Base-by-base conservation (phyloP, 2,113 vertebrate species). In the Phylloscopus trochilus region DNA sequence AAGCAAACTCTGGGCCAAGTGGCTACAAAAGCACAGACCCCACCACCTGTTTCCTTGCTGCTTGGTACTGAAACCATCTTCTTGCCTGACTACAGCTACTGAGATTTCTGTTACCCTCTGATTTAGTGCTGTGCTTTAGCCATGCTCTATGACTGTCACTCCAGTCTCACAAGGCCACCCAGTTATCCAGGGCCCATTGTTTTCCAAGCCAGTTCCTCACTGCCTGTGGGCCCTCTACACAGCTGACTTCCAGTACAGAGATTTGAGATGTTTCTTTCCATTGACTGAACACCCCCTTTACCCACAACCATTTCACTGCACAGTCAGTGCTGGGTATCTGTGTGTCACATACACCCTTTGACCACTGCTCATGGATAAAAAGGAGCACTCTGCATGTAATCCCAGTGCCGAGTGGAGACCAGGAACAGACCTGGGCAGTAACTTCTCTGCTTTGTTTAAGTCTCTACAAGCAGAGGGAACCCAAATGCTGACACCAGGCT, bases 251-350 rank as follows among this genome's bases (percentile, higher is more conserved):
- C n/a, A 39, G 26, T 6, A 24, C 6, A 7, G 63, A 15, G 43
- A 19, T 2, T 1, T 67, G 47, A 27, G 10, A n/a, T 3, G 17
- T 8, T 64, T 63, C 33, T 51, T 84, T 64, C 81, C 18, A 6
- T 15, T 63, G 62, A 51, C 17, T 39, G 10, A 12, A 43, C 6
- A 8, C 3, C 9, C 26, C 20, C 20, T 51, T 3, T 0, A 1
- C 24, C 33, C 2, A 2, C 39, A 33, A 28, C 39, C 12, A 8
- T 55, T 46, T 67, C 56, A 76, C 13, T 13, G 30, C 28, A 3
- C 11, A 43, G 46, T 22, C n/a, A 55, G 24, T 37, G 27, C 43
- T 10, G 11, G 52, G 27, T 17, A n/a, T 56, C 55, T 37, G 44
- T 33, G 60, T 68, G 74, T 56, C 3, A 2, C 31, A 23, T 3